Percentiles rank a stretch among this genome's conserved stretches.
These are phyloP conservation scores for Ganaspis brasiliensis DNA, from an alignment of 2,888 invertebrate species.

Conservation along the genomic window DNA sequence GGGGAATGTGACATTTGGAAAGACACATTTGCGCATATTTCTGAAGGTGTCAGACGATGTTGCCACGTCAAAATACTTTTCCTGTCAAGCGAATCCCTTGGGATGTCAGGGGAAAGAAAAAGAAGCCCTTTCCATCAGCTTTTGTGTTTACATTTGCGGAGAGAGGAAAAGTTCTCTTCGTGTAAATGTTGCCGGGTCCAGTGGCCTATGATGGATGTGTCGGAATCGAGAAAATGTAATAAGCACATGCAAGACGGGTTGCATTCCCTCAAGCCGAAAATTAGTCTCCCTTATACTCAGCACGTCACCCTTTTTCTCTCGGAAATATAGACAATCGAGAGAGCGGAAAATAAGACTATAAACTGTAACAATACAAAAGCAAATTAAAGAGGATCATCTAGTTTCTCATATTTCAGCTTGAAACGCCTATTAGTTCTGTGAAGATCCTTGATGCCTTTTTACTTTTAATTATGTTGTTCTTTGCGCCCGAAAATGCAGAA, in stretches of 20 bases:
- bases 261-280: constrained; percentile 60
- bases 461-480: no score
- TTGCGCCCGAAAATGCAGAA: no score
- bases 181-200: constrained; percentile 20
- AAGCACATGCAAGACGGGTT: constrained; percentile 64
- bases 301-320: constrained; percentile 32
- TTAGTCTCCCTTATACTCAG: constrained; percentile 48
- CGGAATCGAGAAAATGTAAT: constrained; percentile 75
- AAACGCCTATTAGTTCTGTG: no score
- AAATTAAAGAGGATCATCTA: no score
- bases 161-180: constrained; percentile 24
- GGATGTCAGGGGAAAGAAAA: constrained; percentile 25
- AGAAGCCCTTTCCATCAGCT: background rate
- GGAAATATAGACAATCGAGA: background rate
- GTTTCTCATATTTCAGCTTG: no score
- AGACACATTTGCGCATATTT: constrained; percentile 30
- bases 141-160: constrained; percentile 36
- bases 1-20: constrained; percentile 17
- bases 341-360: no score
- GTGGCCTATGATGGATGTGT: constrained; percentile 73
- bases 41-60: constrained; percentile 31
- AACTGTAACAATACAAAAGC: no score
- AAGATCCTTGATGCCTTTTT: no score
- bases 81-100: constrained; percentile 15
- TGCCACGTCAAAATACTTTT: constrained; percentile 40